Evolutionary conservation across 2,113 vertebrate genomes (phyloP).

Genomic region (Aptenodytes forsteri): DNA sequence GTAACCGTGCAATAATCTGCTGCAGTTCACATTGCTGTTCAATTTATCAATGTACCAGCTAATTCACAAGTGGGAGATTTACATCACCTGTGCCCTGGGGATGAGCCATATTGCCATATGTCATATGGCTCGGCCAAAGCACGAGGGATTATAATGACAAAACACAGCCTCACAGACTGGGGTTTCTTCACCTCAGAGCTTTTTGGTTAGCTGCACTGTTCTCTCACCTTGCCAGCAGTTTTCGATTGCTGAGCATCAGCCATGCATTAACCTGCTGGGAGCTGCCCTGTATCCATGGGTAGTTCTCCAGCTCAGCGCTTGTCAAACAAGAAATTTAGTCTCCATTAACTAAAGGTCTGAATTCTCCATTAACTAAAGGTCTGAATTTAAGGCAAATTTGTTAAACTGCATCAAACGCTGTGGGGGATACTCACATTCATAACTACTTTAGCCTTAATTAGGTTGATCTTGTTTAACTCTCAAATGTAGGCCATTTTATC

Average conservation of each 20-base stretch:
- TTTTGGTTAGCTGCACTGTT: neutral
- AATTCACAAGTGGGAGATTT: neutral
- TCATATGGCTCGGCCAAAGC: neutral
- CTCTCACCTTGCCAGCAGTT: neutral
- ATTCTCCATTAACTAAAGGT: neutral
- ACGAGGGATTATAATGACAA: neutral
- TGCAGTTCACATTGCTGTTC: neutral
- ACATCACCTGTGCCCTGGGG: neutral
- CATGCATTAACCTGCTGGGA: neutral
- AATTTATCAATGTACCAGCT: neutral
- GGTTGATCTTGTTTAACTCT: neutral
- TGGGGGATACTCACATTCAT: neutral
- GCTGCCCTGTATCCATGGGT: neutral
- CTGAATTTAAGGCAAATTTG: neutral
- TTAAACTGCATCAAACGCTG: neutral
- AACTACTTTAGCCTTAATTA: neutral
- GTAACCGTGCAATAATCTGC: neutral
- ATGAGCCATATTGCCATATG: neutral
- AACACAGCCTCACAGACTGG: neutral
- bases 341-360: neutral
- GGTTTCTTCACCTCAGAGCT: neutral
- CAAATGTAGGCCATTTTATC: neutral
- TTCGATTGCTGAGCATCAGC: neutral
- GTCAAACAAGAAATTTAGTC: neutral
- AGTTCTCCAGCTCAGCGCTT: neutral